Base-by-base conservation (phyloP, 2,888 invertebrate genomes). In the Dasypogon diadema region DNA sequence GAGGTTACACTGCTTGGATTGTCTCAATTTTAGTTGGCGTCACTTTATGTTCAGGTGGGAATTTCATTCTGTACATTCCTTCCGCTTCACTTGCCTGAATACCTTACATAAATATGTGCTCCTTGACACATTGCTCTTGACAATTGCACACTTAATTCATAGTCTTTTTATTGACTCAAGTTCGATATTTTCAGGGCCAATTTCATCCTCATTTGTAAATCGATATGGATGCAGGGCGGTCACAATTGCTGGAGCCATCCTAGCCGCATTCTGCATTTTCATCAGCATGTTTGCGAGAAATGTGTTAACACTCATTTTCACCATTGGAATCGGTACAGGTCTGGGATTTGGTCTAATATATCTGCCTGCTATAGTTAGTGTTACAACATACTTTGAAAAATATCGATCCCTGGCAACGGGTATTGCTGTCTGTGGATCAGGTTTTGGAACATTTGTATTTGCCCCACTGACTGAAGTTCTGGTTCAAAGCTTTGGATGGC, bases 311-410 rank as follows among this genome's bases (percentile, higher is more conserved):
- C 90, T 99, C 16, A 97, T 96, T 83, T 87, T 98, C 81, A 95
- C 97, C n/a, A 94, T 98, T 80, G 99, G 99, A 42, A 85, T 98
- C n/a, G 93, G 97, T 77, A 92, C 96, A 79, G 98, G 98, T 51
- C 87, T 97, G 60, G 99, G 99, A 14, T 96, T 99, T 82, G 99
- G 99, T 0, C 90, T 99, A 79, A 98, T 99, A 84, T 99, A 99
- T 85, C 89, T 99, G 76, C 99, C 99, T 0, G 98, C 99, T 74
- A 98, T 99, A 80, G 98, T 99, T 74, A 96, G 96, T 84, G 99
- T 99, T 37, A 97, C 98, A 1, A 95, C 94, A 81, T 99, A 99
- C 89, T 99, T 99, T 84, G 98, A 99, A 84, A 93, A 94, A 81
- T 92, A 92, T 81, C 90, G 99, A 74, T 96, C 98, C 42, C 90